Evolutionary conservation across 2,888 invertebrate genomes (phyloP).

Genomic region (Drosophila kanekoi): DNA sequence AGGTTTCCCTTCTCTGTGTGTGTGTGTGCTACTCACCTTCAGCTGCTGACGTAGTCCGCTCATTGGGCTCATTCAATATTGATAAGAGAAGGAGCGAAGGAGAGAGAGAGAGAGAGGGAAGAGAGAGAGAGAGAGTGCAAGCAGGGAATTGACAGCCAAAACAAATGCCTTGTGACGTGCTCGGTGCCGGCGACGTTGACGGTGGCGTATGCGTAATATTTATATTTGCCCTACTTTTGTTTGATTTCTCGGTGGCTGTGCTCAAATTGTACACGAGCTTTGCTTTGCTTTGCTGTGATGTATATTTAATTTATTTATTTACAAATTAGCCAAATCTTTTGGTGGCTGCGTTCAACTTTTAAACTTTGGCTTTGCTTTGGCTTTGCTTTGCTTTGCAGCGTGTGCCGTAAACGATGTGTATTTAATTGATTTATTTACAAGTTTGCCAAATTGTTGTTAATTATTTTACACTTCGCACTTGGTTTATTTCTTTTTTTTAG

Average conservation of each 20-base stretch:
- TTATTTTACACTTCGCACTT: slow-evolving; percentile 25
- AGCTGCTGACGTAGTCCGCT: slow-evolving; percentile 85
- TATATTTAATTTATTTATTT: slow-evolving; percentile 5
- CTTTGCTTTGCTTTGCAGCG: not conserved
- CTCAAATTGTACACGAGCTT: slow-evolving; percentile 9
- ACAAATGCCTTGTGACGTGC: slow-evolving; percentile 20
- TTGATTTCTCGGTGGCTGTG: not conserved
- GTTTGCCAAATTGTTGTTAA: slow-evolving; percentile 12
- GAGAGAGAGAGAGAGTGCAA: slow-evolving; percentile 10
- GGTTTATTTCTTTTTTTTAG: slow-evolving; percentile 22
- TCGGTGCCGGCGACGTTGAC: slow-evolving; percentile 41
- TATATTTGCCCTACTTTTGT: slow-evolving; percentile 47
- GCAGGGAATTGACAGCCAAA: slow-evolving; percentile 16
- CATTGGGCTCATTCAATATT: slow-evolving; percentile 84
- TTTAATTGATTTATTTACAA: slow-evolving; percentile 15
- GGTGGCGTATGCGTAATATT: slow-evolving; percentile 70
- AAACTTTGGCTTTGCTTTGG: too few relatives aligned
- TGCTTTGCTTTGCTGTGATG: too few relatives aligned
- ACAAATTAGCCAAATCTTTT: slow-evolving; percentile 23
- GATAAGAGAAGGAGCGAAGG: slow-evolving; percentile 31
- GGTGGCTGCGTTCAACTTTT: not conserved
- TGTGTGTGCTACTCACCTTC: slow-evolving; percentile 78
- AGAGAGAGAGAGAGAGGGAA: not conserved
- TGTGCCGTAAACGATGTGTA: not conserved
- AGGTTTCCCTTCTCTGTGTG: slow-evolving; percentile 1